A percentile compares a stretch with the other conserved stretches of the same genome.
Evolutionary conservation across 2,888 invertebrate genomes (phyloP).

Genomic region (Agriotes lineatus): DNA sequence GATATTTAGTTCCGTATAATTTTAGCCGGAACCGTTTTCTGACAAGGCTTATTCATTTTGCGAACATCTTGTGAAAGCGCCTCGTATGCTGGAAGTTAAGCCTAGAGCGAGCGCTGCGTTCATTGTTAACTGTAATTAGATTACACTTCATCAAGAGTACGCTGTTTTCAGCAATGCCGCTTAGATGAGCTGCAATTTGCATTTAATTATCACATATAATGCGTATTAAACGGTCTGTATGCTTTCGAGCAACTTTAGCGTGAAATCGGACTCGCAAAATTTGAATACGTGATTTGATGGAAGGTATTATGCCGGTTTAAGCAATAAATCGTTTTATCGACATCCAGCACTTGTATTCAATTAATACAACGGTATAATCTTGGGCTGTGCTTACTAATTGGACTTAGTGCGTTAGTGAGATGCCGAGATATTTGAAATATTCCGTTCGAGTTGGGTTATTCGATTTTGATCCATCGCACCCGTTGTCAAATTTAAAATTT

Average conservation of each 20-base stretch:
- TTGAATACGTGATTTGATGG: constrained; percentile 61
- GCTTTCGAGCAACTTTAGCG: constrained; percentile 59
- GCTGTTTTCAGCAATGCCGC: constrained; percentile 66
- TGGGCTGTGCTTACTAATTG: background rate
- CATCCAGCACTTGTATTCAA: background rate
- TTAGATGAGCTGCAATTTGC: constrained; percentile 67
- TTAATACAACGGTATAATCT: background rate
- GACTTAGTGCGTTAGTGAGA: background rate
- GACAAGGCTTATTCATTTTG: background rate
- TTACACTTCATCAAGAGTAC: constrained; percentile 67
- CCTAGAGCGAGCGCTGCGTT: constrained; percentile 51
- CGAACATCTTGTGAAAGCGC: constrained; percentile 41
- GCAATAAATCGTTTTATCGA: constrained; percentile 37
- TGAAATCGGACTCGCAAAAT: constrained; percentile 63
- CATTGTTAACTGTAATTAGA: constrained; percentile 66
- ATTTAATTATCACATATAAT: constrained; percentile 68
- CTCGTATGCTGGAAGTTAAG: constrained; percentile 35
- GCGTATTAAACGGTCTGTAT: constrained; percentile 63
- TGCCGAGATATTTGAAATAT: too few relatives aligned
- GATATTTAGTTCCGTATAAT: too few relatives aligned
- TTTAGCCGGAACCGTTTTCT: background rate
- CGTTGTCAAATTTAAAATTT: too few relatives aligned
- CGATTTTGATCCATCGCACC: too few relatives aligned
- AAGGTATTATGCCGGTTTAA: constrained; percentile 34
- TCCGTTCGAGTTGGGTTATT: too few relatives aligned